Conservation (phyloP, 1,140 invertebrate genomes). For the Brachionus manjavacas region DNA sequence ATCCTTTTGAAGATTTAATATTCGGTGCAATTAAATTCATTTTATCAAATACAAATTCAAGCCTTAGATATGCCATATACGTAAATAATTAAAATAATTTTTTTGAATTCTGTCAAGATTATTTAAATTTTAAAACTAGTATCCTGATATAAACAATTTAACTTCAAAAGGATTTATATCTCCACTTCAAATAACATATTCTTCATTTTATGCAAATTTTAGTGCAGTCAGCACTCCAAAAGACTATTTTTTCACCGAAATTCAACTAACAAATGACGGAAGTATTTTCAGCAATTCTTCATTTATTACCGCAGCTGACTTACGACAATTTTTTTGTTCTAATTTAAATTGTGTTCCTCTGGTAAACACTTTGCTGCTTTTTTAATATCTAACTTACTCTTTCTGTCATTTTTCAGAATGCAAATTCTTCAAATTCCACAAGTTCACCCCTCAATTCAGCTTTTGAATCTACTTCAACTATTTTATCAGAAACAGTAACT, state of each 20-base stretch:
- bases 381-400: background rate
- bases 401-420: too few relatives aligned
- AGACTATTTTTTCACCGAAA: background rate
- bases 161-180: background rate
- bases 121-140: background rate
- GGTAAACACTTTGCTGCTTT: background rate
- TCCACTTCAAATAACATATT: background rate
- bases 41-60: background rate
- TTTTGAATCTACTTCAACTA: too few relatives aligned
- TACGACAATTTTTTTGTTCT: background rate
- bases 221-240: background rate
- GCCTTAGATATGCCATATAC: background rate
- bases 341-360: background rate
- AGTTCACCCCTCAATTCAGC: too few relatives aligned
- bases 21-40: background rate
- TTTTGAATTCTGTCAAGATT: background rate
- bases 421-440: too few relatives aligned
- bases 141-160: background rate
- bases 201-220: background rate
- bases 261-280: constrained; percentile 8
- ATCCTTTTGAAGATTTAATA: background rate
- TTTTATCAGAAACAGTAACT: too few relatives aligned
- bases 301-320: background rate
- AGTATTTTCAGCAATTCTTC: background rate
- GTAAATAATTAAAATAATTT: background rate